A percentile compares a stretch with the other conserved stretches of the same genome.
Evolutionary conservation across 2,888 invertebrate genomes (phyloP).

Genomic region (Mimas tiliae): DNA sequence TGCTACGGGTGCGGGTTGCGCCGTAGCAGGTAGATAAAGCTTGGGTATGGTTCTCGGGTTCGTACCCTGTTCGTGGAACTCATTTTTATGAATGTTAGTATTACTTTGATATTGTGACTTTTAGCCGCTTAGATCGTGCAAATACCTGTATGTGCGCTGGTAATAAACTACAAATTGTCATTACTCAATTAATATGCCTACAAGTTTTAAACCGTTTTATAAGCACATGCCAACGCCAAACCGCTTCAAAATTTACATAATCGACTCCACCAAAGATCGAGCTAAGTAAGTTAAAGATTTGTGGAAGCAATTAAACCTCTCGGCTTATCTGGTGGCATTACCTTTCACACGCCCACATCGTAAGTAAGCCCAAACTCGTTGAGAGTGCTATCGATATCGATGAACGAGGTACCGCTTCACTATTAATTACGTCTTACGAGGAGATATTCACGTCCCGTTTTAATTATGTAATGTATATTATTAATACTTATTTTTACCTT

Average conservation of each 20-base stretch:
- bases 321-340: slow-evolving; percentile 43
- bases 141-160: too few species aligned
- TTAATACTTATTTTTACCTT: too few species aligned
- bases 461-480: not conserved
- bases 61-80: too few species aligned
- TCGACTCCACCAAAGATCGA: slow-evolving; percentile 34
- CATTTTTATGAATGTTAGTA: too few species aligned
- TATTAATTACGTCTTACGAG: slow-evolving; percentile 11
- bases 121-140: too few species aligned
- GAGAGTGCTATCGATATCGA: slow-evolving; percentile 3
- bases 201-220: not conserved
- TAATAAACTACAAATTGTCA: too few species aligned
- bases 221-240: not conserved
- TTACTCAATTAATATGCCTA: not conserved
- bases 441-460: not conserved
- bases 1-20: too few species aligned
- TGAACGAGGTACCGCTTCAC: not conserved
- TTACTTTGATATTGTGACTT: too few species aligned
- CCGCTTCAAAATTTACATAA: slow-evolving; percentile 32
- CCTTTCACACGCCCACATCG: slow-evolving; percentile 33
- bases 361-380: slow-evolving; percentile 10
- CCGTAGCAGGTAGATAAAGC: too few species aligned
- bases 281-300: slow-evolving; percentile 34
- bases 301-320: slow-evolving; percentile 42
- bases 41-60: too few species aligned